Evolutionary conservation across 2,797 vertebrate genomes (phyloP).

Genomic region (Dicrostonyx torquatus): DNA sequence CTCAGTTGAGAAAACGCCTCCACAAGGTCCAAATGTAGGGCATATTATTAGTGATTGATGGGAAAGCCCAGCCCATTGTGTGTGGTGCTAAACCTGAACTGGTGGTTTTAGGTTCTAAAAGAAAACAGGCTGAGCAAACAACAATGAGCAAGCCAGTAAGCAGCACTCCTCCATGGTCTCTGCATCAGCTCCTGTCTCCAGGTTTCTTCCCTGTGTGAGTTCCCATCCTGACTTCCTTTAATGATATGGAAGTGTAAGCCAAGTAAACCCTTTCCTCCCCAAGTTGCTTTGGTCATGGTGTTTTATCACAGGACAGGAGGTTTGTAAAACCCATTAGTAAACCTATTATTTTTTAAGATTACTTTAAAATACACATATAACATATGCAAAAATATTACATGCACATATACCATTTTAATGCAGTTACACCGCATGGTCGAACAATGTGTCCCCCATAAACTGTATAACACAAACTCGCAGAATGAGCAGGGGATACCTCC

Average conservation of each 20-base stretch:
- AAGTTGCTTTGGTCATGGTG: background rate
- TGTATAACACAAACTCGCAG: background rate
- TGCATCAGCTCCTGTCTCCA: background rate
- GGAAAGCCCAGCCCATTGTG: background rate
- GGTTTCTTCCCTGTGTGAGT: background rate
- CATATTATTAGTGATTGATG: background rate
- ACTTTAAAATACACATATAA: background rate
- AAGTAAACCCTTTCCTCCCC: background rate
- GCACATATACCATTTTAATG: background rate
- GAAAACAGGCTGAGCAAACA: background rate
- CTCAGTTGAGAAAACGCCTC: background rate
- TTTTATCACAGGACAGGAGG: background rate
- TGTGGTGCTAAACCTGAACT: background rate
- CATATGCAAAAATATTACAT: background rate
- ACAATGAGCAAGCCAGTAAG: background rate
- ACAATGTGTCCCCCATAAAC: background rate
- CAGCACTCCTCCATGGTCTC: background rate
- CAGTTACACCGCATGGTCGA: too few relatives aligned
- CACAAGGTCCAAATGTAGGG: too few relatives aligned
- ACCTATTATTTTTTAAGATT: background rate
- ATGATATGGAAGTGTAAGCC: background rate
- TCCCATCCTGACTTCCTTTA: background rate
- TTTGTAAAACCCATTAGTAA: background rate
- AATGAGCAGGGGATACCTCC: background rate
- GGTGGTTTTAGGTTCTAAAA: background rate